Conservation (phyloP, 2,113 vertebrate genomes). For the Okapia johnstoni region DNA sequence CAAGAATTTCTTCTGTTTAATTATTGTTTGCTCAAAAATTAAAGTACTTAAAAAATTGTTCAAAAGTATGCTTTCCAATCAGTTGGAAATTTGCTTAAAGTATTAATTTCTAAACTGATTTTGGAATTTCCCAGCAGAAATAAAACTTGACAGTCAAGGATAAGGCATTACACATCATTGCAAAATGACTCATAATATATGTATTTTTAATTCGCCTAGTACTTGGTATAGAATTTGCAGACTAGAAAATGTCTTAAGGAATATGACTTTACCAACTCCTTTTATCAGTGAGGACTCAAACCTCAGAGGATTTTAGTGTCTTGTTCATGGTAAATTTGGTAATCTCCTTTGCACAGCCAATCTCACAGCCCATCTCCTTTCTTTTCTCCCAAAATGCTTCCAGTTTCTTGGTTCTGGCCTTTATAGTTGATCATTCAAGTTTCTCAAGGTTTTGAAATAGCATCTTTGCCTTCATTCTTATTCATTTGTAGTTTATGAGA, state of each 20-base stretch:
- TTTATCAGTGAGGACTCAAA: background rate
- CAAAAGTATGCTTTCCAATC: background rate
- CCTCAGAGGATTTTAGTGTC: background rate
- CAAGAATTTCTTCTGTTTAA: background rate
- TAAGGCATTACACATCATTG: background rate
- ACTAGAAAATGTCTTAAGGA: background rate
- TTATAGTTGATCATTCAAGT: background rate
- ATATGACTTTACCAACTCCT: background rate
- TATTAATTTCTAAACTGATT: background rate
- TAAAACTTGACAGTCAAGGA: background rate
- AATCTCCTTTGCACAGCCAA: background rate
- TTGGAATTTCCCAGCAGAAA: background rate
- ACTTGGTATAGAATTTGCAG: background rate
- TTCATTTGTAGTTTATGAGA: background rate
- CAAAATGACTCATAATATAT: background rate
- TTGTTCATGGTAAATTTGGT: background rate
- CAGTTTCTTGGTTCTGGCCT: background rate
- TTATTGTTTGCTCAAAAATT: background rate
- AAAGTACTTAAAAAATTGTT: background rate
- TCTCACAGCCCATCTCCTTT: background rate
- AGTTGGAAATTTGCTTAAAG: background rate
- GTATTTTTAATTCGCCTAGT: background rate
- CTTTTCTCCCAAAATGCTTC: background rate
- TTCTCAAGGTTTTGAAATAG: background rate
- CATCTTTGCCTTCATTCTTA: background rate